These are phyloP conservation scores for Buceros bicornis DNA, from an alignment of 2,797 vertebrate species.

Conservation along the genomic window DNA sequence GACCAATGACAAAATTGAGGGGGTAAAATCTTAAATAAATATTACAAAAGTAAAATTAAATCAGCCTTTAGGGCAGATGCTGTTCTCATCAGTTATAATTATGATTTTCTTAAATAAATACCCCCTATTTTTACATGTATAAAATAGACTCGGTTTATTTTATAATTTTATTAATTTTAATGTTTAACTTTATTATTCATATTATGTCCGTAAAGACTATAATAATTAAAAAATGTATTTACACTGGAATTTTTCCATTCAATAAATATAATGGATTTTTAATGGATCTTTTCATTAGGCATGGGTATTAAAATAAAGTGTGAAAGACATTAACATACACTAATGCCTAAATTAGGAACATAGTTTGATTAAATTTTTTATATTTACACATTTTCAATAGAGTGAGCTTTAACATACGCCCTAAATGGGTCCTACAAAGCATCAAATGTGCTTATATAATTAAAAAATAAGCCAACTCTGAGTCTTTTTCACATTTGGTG, in stretches of 20 bases:
- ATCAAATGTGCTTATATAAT: background rate
- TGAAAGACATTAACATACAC: background rate
- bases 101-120: background rate
- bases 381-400: background rate
- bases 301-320: background rate
- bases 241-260: background rate
- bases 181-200: background rate
- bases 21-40: background rate
- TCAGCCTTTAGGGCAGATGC: background rate
- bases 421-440: background rate
- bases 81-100: background rate
- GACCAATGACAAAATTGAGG: background rate
- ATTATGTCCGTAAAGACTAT: background rate
- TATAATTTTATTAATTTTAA: conserved; percentile 19
- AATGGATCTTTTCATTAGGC: background rate
- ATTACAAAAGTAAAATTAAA: background rate
- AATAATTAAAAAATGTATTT: conserved; percentile 7
- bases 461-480: background rate
- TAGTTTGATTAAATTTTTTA: background rate
- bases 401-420: background rate
- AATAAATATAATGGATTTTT: conserved; percentile 9
- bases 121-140: rapidly evolving
- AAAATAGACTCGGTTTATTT: background rate
- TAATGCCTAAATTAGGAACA: background rate
- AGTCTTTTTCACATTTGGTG: background rate